Percentiles rank a stretch among this genome's conserved stretches.
Evolutionary conservation across 1,140 invertebrate genomes (phyloP).

Genomic region (Zaprionus tsacasi): DNA sequence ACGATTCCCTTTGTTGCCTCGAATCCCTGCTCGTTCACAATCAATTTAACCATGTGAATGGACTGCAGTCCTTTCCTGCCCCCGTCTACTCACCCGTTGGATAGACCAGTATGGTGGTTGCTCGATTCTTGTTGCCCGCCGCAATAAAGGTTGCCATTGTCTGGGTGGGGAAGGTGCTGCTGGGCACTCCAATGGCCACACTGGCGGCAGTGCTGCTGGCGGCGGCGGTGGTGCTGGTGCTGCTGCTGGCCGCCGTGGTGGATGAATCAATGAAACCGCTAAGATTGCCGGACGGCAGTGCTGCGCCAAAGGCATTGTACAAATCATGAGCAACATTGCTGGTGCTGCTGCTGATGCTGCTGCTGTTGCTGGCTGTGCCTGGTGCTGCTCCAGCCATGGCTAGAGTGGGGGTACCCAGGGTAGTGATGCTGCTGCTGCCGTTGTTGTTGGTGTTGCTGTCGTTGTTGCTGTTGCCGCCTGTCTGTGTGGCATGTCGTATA

Average conservation of each 20-base stretch:
- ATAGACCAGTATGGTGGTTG: constrained; percentile 78
- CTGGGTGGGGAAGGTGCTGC: constrained; percentile 58
- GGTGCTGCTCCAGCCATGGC: too few relatives aligned
- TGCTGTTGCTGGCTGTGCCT: not conserved
- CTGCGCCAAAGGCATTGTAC: constrained; percentile 49
- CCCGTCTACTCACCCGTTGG: constrained; percentile 77
- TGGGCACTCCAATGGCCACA: not conserved
- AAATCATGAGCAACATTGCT: not conserved
- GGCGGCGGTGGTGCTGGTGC: not conserved
- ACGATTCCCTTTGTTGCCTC: not conserved
- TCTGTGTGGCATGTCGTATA: constrained; percentile 29
- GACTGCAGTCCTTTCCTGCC: not conserved
- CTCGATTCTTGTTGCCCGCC: constrained; percentile 76
- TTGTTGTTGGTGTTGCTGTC: not conserved
- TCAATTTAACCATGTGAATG: constrained; percentile 4
- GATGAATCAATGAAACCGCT: constrained; percentile 73
- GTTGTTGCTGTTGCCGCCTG: not conserved
- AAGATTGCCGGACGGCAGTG: constrained; percentile 33
- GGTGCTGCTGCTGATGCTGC: not conserved
- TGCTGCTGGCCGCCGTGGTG: constrained; percentile 52
- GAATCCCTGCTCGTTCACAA: not conserved
- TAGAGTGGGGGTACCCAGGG: not conserved
- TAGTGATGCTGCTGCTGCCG: not conserved
- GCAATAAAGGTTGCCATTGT: constrained; percentile 74
- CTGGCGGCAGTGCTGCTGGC: not conserved